Percentiles rank a stretch among this genome's conserved stretches.
Evolutionary conservation across 2,797 vertebrate species (phyloP).

Genomic region (Microctenopoma stevenorrisi): DNA sequence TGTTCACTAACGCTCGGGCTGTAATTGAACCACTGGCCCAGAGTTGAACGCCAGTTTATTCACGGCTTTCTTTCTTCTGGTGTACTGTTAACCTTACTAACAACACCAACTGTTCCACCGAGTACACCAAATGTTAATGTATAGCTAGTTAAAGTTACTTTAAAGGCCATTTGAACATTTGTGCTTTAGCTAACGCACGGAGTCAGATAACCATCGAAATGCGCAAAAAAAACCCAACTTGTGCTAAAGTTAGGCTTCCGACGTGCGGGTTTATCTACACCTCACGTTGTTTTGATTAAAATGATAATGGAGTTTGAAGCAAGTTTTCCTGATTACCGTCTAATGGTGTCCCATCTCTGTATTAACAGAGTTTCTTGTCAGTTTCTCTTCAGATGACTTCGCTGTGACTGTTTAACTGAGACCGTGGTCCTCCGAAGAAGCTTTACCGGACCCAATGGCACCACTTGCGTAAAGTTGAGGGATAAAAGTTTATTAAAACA

Average conservation of each 20-base stretch:
- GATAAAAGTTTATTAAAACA: slow-evolving; percentile 38
- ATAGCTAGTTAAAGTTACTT: slow-evolving; percentile 11
- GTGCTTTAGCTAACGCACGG: slow-evolving; percentile 18
- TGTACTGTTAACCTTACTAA: too few relatives aligned
- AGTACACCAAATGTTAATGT: not conserved
- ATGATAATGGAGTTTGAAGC: not conserved
- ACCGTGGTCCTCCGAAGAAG: slow-evolving; percentile 59
- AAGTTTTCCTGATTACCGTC: not conserved
- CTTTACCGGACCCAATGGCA: slow-evolving; percentile 66
- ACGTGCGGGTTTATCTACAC: not conserved
- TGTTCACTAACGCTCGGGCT: slow-evolving; percentile 30
- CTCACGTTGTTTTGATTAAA: not conserved
- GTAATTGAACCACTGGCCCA: slow-evolving; percentile 30
- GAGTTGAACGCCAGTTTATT: slow-evolving; percentile 23
- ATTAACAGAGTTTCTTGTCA: slow-evolving; percentile 24
- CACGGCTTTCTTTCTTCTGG: not conserved
- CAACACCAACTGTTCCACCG: not conserved
- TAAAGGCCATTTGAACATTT: not conserved
- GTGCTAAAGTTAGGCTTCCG: slow-evolving; percentile 7
- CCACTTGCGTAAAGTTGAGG: slow-evolving; percentile 49
- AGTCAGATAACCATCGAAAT: slow-evolving; percentile 16
- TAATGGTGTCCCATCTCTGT: not conserved
- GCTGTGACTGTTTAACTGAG: slow-evolving; percentile 59
- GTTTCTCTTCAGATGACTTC: slow-evolving; percentile 59
- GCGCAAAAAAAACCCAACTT: slow-evolving; percentile 4